phyloP scores from a whole-genome alignment of 2,888 invertebrate species.

The Melieria picta region DNA sequence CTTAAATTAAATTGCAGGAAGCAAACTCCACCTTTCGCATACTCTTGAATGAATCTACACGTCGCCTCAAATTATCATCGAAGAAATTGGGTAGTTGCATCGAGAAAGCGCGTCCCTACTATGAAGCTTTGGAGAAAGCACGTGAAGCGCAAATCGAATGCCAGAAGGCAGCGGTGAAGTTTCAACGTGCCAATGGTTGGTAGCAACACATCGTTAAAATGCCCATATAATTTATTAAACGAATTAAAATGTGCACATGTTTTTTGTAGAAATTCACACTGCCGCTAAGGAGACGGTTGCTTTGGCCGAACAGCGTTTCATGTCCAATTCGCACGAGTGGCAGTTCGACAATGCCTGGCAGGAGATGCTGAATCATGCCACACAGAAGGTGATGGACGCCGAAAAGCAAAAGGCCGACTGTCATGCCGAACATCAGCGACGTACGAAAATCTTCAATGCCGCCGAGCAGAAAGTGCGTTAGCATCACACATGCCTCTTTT shows the following conservation, averaged over 20 bases:
- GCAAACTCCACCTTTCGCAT: conserved; percentile 91
- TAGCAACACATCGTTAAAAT: neutral
- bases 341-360: conserved; percentile 97
- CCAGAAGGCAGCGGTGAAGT: conserved; percentile 89
- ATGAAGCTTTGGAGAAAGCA: conserved; percentile 83
- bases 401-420: conserved; percentile 90
- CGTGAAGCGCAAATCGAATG: conserved; percentile 83
- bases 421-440: conserved; percentile 86
- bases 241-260: neutral
- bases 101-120: conserved; percentile 89
- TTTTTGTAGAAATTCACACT: conserved; percentile 78
- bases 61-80: conserved; percentile 80
- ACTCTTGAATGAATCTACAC: conserved; percentile 84
- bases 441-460: conserved; percentile 81
- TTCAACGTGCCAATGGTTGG: conserved; percentile 87
- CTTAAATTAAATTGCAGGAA: conserved; percentile 72
- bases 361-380: conserved; percentile 96
- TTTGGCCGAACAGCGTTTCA: conserved; percentile 82
- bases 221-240: neutral
- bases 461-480: conserved; percentile 78
- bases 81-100: conserved; percentile 87
- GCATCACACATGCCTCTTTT: too few species aligned
- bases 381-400: conserved; percentile 94
- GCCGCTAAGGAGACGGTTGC: conserved; percentile 95
- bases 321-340: conserved; percentile 67